These are phyloP conservation scores for Aurelia coerulea DNA, from an alignment of 30 jellyfish, hydroid and myxozoan genomes.

Conservation along the genomic window DNA sequence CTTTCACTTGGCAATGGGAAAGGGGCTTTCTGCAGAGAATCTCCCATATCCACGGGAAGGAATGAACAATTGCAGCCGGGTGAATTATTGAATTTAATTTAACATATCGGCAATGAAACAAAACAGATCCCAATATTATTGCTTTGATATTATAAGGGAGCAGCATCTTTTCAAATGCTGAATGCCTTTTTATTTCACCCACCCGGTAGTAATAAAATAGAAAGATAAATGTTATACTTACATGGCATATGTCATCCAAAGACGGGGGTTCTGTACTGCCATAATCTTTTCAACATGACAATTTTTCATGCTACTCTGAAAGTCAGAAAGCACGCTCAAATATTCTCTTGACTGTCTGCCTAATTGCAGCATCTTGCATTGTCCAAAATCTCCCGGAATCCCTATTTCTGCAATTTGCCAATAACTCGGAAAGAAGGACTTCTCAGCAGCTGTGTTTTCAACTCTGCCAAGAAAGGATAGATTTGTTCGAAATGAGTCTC, in stretches of 20 bases:
- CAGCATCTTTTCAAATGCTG: no score
- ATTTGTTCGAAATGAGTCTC: no score
- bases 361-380: conserved; percentile 34
- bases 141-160: no score
- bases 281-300: conserved; percentile 24
- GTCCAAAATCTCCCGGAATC: conserved; percentile 27
- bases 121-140: no score
- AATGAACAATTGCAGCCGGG: no score
- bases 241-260: conserved; percentile 81
- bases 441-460: conserved; percentile 18
- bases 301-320: conserved; percentile 8
- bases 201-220: no score
- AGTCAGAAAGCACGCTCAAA: neutral
- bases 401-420: conserved; percentile 32
- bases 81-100: no score
- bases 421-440: conserved; percentile 50
- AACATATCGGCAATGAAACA: no score
- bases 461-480: neutral
- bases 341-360: conserved; percentile 38
- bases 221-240: neutral
- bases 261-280: conserved; percentile 75
- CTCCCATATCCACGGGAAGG: no score
- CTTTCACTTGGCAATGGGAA: no score
- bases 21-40: no score
- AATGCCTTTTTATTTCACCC: no score